phyloP scores from a whole-genome alignment of 2,888 invertebrate genomes.

The Drosophila ustulata region DNA sequence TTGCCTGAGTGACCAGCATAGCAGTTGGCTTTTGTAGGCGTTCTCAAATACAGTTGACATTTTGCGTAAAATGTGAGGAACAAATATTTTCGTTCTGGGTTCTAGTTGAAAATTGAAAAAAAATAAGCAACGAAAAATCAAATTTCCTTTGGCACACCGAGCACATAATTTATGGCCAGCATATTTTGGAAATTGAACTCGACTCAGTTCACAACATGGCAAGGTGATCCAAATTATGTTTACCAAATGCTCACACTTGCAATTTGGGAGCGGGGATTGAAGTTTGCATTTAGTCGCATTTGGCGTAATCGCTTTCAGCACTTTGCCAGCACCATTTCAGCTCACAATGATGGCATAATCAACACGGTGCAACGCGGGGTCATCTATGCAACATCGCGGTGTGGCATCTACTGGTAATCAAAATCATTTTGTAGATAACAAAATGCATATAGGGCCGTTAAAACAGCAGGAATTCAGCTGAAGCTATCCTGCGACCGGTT shows the following conservation, averaged over 20 bases:
- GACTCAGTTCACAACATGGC: conserved; percentile 7
- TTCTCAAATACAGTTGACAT: conserved; percentile 55
- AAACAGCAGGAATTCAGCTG: conserved; percentile 1
- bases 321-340: neutral
- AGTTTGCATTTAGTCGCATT: conserved; percentile 22
- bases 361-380: neutral
- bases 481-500: neutral
- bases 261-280: neutral
- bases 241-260: conserved; percentile 1
- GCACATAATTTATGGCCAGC: conserved; percentile 24
- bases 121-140: conserved; percentile 49
- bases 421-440: conserved; percentile 33
- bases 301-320: conserved; percentile 31
- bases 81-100: conserved; percentile 25
- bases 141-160: conserved; percentile 54
- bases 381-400: neutral
- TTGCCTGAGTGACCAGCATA: conserved; percentile 30
- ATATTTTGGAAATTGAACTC: conserved; percentile 19
- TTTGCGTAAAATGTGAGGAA: conserved; percentile 33
- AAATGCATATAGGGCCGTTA: conserved; percentile 25
- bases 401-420: conserved; percentile 15
- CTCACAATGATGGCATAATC: conserved; percentile 21
- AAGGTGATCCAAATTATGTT: conserved; percentile 33
- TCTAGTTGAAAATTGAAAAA: conserved; percentile 4
- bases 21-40: conserved; percentile 54